Evolutionary conservation across 2,888 invertebrate species (phyloP).

Genomic region (Endotricha flammealis): DNA sequence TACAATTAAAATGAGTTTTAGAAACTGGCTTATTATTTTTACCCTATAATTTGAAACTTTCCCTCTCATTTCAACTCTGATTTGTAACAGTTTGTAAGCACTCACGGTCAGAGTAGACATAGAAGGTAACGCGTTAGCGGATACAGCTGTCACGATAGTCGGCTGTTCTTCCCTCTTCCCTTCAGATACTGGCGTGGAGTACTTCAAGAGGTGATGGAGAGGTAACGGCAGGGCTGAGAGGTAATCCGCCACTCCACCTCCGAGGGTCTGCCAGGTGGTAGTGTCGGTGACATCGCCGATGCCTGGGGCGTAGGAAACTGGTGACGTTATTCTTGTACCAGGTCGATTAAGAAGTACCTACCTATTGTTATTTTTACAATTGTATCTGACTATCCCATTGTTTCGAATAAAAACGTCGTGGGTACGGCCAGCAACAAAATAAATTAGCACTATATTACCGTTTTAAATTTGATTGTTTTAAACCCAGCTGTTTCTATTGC

Average conservation of each 20-base stretch:
- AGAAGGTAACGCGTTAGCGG: slow-evolving; percentile 43
- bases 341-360: too few species aligned
- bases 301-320: slow-evolving; percentile 40
- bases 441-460: too few species aligned
- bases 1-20: too few species aligned
- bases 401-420: too few species aligned
- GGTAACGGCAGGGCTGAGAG: slow-evolving; percentile 89
- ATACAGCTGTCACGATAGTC: slow-evolving; percentile 68
- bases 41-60: too few species aligned
- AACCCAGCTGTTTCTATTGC: too few species aligned
- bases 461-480: too few species aligned
- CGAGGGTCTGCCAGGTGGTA: slow-evolving; percentile 85
- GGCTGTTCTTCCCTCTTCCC: slow-evolving; percentile 84
- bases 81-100: slow-evolving; percentile 1
- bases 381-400: too few species aligned
- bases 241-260: slow-evolving; percentile 91
- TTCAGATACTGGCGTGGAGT: slow-evolving; percentile 83
- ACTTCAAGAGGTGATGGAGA: slow-evolving; percentile 89
- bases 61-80: too few species aligned
- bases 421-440: too few species aligned
- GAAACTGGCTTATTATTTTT: too few species aligned
- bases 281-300: slow-evolving; percentile 67
- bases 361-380: too few species aligned
- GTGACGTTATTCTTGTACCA: slow-evolving; percentile 2
- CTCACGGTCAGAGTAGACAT: slow-evolving; percentile 47